phyloP scores from a whole-genome alignment of 2,113 vertebrate genomes.

The Willisornis vidua region DNA sequence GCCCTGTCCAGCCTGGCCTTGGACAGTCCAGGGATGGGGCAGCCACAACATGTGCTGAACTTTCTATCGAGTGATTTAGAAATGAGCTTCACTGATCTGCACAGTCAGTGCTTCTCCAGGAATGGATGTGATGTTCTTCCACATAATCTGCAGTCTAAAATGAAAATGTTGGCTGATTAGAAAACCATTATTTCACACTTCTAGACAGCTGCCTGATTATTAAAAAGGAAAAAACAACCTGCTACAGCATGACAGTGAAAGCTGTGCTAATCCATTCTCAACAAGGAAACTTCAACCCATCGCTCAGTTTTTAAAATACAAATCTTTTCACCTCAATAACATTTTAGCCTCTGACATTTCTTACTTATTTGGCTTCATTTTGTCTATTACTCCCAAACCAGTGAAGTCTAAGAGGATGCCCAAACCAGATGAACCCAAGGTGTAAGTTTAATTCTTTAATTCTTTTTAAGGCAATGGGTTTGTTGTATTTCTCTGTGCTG shows the following conservation, averaged over 20 bases:
- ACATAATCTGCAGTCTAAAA: not conserved
- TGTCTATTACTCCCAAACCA: not conserved
- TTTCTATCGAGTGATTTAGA: not conserved
- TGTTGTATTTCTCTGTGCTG: not conserved
- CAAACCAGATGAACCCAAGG: not conserved
- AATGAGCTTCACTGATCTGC: not conserved
- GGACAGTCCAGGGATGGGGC: not conserved
- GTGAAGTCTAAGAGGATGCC: not conserved
- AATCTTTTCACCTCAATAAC: not conserved
- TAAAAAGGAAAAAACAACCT: not conserved
- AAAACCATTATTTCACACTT: not conserved
- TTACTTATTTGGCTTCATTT: not conserved
- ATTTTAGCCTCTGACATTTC: not conserved
- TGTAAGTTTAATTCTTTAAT: accelerated
- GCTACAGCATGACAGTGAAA: not conserved
- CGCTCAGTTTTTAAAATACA: not conserved
- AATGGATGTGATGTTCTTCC: not conserved
- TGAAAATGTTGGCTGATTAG: not conserved
- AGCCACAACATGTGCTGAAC: not conserved
- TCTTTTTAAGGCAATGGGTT: not conserved
- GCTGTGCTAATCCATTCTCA: not conserved
- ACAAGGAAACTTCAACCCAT: not conserved
- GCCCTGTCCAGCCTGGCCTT: accelerated
- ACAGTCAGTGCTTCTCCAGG: not conserved
- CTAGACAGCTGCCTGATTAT: not conserved